Percentiles rank a stretch among this genome's conserved stretches.
Evolutionary conservation across 2,797 vertebrate species (phyloP).

Genomic region (Cheirogaleus major): DNA sequence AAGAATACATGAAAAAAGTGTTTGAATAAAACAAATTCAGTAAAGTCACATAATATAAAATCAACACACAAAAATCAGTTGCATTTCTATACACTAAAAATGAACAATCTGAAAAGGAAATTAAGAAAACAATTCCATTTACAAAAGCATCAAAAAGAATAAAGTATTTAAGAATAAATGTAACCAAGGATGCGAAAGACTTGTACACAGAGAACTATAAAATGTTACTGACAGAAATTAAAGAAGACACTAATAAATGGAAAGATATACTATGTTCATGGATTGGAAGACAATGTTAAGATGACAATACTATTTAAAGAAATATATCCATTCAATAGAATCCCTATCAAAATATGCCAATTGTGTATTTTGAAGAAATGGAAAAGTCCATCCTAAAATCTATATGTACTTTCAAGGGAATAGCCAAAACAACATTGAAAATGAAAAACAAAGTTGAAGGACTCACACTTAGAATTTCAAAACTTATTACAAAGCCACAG

Average conservation of each 20-base stretch:
- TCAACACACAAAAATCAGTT: not conserved
- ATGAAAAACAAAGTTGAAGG: not conserved
- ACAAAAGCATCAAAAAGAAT: not conserved
- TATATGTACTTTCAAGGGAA: not conserved
- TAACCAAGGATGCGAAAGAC: not conserved
- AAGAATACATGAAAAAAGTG: not conserved
- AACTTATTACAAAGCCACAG: not conserved
- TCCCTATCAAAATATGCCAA: not conserved
- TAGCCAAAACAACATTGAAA: not conserved
- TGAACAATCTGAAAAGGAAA: not conserved
- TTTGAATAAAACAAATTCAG: not conserved
- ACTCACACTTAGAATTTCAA: not conserved
- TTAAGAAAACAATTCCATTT: not conserved
- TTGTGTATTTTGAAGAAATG: not conserved
- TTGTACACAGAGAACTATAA: not conserved
- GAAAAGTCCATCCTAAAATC: not conserved
- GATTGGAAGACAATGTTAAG: not conserved
- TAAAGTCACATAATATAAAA: not conserved
- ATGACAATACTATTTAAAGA: not conserved
- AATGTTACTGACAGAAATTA: not conserved
- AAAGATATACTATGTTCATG: not conserved
- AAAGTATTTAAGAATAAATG: not conserved
- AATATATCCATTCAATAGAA: not conserved
- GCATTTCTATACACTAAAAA: not conserved
- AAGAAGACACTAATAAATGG: not conserved